These are phyloP conservation scores for Wiebesia pumilae DNA, from an alignment of 1,140 invertebrate species.

Conservation along the genomic window DNA sequence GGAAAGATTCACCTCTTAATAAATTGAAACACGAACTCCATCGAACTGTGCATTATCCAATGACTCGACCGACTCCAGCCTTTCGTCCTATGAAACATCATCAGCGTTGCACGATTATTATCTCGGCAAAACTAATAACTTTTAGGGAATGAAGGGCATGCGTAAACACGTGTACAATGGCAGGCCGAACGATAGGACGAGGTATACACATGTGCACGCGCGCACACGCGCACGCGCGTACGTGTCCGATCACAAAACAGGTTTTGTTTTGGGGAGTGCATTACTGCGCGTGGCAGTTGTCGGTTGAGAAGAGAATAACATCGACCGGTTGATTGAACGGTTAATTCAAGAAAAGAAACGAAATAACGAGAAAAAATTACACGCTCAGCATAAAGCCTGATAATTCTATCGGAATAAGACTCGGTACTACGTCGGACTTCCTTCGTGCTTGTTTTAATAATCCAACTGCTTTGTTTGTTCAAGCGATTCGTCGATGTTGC, in stretches of 20 bases:
- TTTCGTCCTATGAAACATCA: background rate
- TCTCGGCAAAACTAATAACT: slow-evolving; percentile 22
- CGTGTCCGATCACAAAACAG: slow-evolving; percentile 26
- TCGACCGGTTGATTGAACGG: slow-evolving; percentile 32
- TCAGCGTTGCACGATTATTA: background rate
- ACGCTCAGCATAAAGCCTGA: background rate
- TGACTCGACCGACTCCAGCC: background rate
- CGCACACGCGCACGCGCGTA: background rate
- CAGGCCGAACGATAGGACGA: background rate
- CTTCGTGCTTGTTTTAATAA: background rate
- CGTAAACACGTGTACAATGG: background rate
- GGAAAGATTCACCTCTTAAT: background rate
- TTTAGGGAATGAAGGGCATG: background rate
- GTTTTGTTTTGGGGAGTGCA: slow-evolving; percentile 23
- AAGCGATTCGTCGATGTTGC: background rate
- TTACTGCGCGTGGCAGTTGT: slow-evolving; percentile 31
- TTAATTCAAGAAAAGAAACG: slow-evolving; percentile 9
- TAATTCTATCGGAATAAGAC: background rate
- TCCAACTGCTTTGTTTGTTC: background rate
- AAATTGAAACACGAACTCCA: background rate
- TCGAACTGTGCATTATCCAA: slow-evolving; percentile 6
- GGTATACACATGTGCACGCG: background rate
- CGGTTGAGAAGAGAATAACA: slow-evolving; percentile 38
- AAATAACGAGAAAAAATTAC: background rate
- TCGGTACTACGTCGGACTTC: too few species aligned